Evolutionary conservation across 2,113 vertebrate genomes (phyloP).

Genomic region (Grallaria varia): DNA sequence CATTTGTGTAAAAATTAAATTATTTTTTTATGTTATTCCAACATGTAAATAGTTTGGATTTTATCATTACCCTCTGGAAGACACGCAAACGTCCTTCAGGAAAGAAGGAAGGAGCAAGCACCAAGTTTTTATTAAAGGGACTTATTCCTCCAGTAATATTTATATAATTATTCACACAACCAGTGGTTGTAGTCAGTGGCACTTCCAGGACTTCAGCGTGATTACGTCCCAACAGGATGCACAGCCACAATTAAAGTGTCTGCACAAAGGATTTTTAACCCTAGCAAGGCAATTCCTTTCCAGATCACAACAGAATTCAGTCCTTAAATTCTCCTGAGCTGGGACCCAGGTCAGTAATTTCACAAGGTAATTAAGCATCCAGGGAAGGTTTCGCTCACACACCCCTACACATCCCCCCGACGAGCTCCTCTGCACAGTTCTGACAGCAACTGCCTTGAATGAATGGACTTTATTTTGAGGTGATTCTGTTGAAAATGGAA

Average conservation of each 20-base stretch:
- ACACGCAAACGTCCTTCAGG: neutral
- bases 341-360: neutral
- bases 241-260: neutral
- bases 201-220: neutral
- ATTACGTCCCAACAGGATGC: neutral
- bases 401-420: neutral
- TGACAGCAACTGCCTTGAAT: neutral
- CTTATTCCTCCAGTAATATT: neutral
- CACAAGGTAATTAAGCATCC: neutral
- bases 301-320: neutral
- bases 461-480: neutral
- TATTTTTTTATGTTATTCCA: neutral
- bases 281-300: neutral
- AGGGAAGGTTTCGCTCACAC: neutral
- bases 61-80: neutral
- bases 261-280: neutral
- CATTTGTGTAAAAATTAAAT: neutral
- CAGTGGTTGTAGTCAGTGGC: neutral
- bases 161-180: neutral
- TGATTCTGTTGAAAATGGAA: neutral
- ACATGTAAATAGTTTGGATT: neutral
- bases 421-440: neutral
- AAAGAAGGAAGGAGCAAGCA: neutral
- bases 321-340: neutral
- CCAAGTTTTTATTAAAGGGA: neutral